Conservation (phyloP, 2,888 invertebrate species). For the Hecatera dysodea region DNA sequence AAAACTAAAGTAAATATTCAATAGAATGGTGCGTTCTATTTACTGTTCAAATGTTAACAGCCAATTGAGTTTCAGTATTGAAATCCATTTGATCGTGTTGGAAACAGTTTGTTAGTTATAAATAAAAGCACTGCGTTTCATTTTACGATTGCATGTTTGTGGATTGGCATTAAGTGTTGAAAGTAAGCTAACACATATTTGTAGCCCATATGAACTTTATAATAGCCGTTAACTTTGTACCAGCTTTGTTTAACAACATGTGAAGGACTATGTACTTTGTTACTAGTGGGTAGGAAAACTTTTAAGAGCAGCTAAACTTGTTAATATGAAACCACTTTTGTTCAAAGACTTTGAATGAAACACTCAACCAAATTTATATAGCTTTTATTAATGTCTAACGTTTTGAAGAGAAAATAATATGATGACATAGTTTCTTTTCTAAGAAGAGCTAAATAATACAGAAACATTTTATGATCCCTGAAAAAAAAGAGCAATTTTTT, state of each 20-base stretch:
- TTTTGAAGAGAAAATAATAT: neutral
- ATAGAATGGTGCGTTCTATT: constrained; percentile 14
- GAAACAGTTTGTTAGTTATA: constrained; percentile 12
- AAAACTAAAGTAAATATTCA: constrained; percentile 9
- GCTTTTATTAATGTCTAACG: neutral
- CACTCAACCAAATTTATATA: neutral
- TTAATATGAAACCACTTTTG: constrained; percentile 16
- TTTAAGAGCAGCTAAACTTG: constrained; percentile 12
- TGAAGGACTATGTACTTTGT: constrained; percentile 6
- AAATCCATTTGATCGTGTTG: constrained; percentile 18
- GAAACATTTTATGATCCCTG: neutral
- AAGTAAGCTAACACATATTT: constrained; percentile 22
- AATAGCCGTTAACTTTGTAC: constrained; percentile 9
- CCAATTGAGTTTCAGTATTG: constrained; percentile 14
- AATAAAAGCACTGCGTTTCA: constrained; percentile 12
- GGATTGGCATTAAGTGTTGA: neutral
- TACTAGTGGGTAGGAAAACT: constrained; percentile 33
- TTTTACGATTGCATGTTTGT: neutral
- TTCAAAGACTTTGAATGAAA: constrained; percentile 20
- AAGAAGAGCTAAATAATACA: neutral
- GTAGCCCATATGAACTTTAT: constrained; percentile 32
- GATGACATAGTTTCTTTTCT: neutral
- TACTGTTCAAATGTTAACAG: constrained; percentile 12
- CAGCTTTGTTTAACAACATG: constrained; percentile 4
- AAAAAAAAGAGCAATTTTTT: constrained; percentile 10